Evolutionary conservation across 64 coral and sea anemone genomes (phyloP).

Genomic region (Pachyseris speciosa): DNA sequence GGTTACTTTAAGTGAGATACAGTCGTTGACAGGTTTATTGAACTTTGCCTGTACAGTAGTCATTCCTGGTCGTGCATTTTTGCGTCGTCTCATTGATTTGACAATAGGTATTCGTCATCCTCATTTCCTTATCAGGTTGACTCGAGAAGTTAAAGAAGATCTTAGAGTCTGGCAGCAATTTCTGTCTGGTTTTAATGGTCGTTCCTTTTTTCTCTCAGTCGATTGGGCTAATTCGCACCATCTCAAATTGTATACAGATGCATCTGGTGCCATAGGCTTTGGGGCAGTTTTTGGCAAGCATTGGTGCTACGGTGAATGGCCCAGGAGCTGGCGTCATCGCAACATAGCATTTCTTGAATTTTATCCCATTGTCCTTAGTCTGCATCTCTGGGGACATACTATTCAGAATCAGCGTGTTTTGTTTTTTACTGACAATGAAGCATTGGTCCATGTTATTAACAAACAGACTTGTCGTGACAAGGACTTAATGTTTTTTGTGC

Average conservation of each 20-base stretch:
- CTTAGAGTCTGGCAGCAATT: no score
- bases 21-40: no score
- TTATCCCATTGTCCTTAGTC: background rate
- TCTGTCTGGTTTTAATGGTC: no score
- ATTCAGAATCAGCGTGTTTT: conserved; percentile 35
- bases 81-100: no score
- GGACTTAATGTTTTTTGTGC: conserved; percentile 45
- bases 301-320: background rate
- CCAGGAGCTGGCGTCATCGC: background rate
- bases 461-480: conserved; percentile 35
- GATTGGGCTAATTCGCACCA: background rate
- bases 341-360: conserved; percentile 11
- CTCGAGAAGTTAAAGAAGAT: no score
- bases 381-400: background rate
- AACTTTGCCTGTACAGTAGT: no score
- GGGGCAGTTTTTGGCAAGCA: background rate
- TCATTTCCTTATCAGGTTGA: no score
- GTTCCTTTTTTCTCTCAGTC: no score
- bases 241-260: background rate
- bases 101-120: no score
- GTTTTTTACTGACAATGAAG: conserved; percentile 73
- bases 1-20: no score
- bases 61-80: no score
- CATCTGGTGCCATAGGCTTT: conserved; percentile 1
- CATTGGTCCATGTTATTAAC: conserved; percentile 58